Conservation (phyloP, 2,888 invertebrate genomes). For the Lasioglossum calceatum region DNA sequence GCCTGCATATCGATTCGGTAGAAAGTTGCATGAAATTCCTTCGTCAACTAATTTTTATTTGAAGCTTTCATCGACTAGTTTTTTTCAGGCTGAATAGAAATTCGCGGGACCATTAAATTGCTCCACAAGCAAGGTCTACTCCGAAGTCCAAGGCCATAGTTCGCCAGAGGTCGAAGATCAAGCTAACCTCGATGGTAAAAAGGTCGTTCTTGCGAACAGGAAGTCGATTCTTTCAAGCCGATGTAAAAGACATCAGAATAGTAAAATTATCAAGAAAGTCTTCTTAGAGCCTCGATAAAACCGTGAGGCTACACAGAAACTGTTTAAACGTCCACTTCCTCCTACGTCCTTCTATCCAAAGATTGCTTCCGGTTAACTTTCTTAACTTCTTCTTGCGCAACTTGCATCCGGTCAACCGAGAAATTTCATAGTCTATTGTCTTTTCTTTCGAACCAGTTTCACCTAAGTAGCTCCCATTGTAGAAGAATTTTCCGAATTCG, state of each 20-base stretch:
- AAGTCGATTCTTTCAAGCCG: neutral
- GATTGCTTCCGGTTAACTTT: conserved; percentile 5
- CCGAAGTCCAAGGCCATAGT: neutral
- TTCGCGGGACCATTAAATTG: neutral
- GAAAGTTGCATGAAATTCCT: conserved; percentile 27
- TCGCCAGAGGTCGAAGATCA: neutral
- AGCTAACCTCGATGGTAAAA: neutral
- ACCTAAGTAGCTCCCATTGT: neutral
- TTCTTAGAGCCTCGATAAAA: neutral
- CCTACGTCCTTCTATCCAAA: neutral
- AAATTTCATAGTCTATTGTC: neutral
- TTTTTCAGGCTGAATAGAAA: neutral
- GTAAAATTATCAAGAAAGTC: neutral
- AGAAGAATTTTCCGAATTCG: neutral
- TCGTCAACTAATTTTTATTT: neutral
- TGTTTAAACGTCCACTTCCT: conserved; percentile 3
- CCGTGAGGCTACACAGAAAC: neutral
- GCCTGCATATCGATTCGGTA: conserved; percentile 16
- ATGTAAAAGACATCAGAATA: neutral
- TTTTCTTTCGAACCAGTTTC: neutral
- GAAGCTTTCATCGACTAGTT: neutral
- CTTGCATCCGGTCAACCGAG: neutral
- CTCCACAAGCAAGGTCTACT: neutral
- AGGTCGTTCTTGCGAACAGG: neutral
- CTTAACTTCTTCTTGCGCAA: neutral